These are phyloP conservation scores for Styela clava DNA, from an alignment of 23 tunicate genomes.

Conservation along the genomic window DNA sequence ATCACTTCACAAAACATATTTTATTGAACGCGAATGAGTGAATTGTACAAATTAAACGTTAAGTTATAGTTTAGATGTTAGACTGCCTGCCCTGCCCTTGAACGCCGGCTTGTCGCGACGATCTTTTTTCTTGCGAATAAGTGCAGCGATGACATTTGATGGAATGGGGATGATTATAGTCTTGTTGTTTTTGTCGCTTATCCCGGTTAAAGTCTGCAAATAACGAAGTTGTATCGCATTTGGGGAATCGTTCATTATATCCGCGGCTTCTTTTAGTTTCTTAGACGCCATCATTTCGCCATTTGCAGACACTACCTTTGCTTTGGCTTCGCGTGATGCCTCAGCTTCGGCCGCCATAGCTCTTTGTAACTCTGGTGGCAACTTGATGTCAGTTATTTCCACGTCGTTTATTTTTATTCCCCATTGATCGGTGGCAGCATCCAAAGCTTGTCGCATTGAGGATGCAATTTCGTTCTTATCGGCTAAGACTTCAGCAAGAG, in stretches of 20 bases:
- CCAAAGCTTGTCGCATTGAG: constrained; percentile 47
- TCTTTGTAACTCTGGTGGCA: constrained; percentile 63
- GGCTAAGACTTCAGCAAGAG: constrained; percentile 3
- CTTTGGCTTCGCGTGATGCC: constrained; percentile 87
- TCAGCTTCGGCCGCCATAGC: constrained; percentile 98
- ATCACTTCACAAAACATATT: too few species aligned
- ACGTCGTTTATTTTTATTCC: constrained; percentile 84
- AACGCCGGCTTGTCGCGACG: too few species aligned
- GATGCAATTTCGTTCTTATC: constrained; percentile 63
- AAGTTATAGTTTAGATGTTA: too few species aligned
- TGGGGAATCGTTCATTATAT: constrained; percentile 62
- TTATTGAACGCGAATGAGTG: too few species aligned
- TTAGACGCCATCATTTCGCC: constrained; percentile 83
- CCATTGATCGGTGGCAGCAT: constrained; percentile 85
- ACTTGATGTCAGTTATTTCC: constrained; percentile 74
- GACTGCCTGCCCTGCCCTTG: too few species aligned
- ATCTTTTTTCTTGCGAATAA: not conserved
- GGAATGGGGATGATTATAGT: constrained; percentile 87
- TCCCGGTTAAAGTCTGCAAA: constrained; percentile 70
- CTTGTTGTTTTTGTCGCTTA: constrained; percentile 71
- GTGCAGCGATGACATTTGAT: constrained; percentile 30
- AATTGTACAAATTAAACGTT: too few species aligned
- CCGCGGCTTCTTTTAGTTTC: constrained; percentile 88
- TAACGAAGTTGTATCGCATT: constrained; percentile 81
- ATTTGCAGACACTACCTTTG: constrained; percentile 86